A percentile compares a stretch with the other conserved stretches of the same genome.
phyloP scores from a whole-genome alignment of 2,113 vertebrate genomes.

The Pungitius pungitius region DNA sequence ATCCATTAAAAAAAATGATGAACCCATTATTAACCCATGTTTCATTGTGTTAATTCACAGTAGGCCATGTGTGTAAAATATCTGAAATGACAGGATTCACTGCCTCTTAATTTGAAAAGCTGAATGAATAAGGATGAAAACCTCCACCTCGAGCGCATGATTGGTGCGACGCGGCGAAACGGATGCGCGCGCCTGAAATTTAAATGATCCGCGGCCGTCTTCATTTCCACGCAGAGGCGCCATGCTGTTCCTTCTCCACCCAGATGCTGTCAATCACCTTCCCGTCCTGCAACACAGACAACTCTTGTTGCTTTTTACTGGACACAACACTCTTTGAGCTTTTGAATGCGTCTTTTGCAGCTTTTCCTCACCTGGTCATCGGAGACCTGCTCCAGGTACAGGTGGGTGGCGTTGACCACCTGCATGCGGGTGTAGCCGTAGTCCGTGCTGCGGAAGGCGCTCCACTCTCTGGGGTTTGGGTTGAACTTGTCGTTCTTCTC shows the following conservation, averaged over 20 bases:
- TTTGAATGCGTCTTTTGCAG: not conserved
- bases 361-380: constrained; percentile 85
- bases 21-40: constrained; percentile 32
- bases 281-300: constrained; percentile 81
- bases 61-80: not conserved
- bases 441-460: constrained; percentile 85
- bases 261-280: constrained; percentile 87
- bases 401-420: constrained; percentile 83
- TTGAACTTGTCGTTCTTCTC: constrained; percentile 85
- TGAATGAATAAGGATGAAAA: not conserved
- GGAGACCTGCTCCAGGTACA: constrained; percentile 90
- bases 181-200: constrained; percentile 29
- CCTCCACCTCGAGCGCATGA: not conserved
- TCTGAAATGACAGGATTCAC: not conserved
- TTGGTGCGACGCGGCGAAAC: constrained; percentile 3
- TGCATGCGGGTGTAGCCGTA: constrained; percentile 87
- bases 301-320: constrained; percentile 14
- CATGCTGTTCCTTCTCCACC: constrained; percentile 84
- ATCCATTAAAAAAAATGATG: not conserved
- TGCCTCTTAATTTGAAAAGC: not conserved
- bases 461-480: constrained; percentile 84
- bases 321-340: constrained; percentile 9
- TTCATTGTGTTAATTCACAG: constrained; percentile 23
- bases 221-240: constrained; percentile 78
- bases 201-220: constrained; percentile 42